Conservation (phyloP, 2,113 vertebrate genomes). For the Megaceryle torquata region DNA sequence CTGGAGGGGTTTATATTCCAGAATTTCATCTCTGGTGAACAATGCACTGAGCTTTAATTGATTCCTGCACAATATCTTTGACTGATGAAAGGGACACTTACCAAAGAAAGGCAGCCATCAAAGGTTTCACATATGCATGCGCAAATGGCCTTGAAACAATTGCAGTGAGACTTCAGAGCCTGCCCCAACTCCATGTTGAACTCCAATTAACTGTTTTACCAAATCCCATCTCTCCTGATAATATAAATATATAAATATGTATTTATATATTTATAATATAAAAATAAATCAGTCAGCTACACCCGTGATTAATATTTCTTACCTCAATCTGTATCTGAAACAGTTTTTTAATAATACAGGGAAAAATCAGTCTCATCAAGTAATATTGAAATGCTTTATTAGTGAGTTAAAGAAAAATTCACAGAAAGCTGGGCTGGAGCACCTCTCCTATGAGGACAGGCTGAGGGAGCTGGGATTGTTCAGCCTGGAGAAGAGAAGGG, state of each 20-base stretch:
- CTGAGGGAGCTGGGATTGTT: no score
- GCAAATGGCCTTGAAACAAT: neutral
- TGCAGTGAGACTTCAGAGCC: conserved; percentile 2
- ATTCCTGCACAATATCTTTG: conserved; percentile 66
- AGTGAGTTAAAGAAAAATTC: neutral
- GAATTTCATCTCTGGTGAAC: conserved; percentile 63
- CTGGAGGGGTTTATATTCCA: conserved; percentile 51
- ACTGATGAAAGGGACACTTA: conserved; percentile 53
- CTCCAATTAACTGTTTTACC: conserved; percentile 60
- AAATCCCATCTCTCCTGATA: conserved; percentile 50
- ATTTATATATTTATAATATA: no score
- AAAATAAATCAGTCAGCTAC: conserved; percentile 32
- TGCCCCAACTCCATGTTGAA: neutral
- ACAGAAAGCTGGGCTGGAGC: neutral
- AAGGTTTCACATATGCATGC: conserved; percentile 24
- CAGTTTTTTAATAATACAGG: neutral
- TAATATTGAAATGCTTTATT: neutral
- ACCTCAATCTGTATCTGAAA: conserved; percentile 20
- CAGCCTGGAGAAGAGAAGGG: no score
- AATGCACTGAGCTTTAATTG: conserved; percentile 47
- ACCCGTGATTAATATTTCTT: conserved; percentile 53
- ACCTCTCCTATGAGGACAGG: no score
- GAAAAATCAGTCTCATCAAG: neutral
- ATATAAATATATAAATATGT: no score
- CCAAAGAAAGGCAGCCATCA: conserved; percentile 35